phyloP scores from a whole-genome alignment of 2,888 invertebrate species.

The Calephelis perditalis region DNA sequence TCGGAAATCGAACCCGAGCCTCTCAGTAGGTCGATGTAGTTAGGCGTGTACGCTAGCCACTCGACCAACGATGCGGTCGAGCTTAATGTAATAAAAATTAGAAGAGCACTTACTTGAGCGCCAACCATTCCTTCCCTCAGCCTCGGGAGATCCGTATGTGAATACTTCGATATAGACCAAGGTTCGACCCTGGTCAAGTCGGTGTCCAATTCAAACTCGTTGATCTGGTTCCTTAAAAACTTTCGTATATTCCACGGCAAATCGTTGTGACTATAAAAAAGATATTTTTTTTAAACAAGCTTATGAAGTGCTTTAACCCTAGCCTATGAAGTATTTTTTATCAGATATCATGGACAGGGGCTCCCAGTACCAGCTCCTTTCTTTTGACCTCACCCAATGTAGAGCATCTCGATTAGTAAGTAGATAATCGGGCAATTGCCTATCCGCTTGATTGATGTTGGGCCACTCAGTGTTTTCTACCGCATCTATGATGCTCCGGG shows the following conservation, averaged over 20 bases:
- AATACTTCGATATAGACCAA: slow-evolving; percentile 81
- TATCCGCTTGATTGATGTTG: too few species aligned
- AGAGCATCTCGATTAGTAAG: too few species aligned
- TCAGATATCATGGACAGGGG: too few species aligned
- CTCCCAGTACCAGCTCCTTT: too few species aligned
- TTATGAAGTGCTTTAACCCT: neutral
- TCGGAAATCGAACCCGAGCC: too few species aligned
- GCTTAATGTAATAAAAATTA: neutral
- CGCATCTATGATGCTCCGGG: too few species aligned
- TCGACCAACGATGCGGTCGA: too few species aligned
- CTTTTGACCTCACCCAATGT: too few species aligned
- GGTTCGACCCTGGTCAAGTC: slow-evolving; percentile 78
- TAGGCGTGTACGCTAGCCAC: too few species aligned
- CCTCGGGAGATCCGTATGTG: slow-evolving; percentile 82
- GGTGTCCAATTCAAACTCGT: slow-evolving; percentile 79
- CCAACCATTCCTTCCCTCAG: slow-evolving; percentile 82
- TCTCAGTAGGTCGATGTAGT: too few species aligned
- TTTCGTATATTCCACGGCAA: slow-evolving; percentile 86
- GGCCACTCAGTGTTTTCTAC: too few species aligned
- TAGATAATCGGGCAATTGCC: too few species aligned
- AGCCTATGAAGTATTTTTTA: neutral
- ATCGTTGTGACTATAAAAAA: slow-evolving; percentile 79
- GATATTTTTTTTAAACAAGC: slow-evolving; percentile 4
- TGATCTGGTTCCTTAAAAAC: slow-evolving; percentile 83
- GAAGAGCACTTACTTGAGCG: slow-evolving; percentile 76